Conservation (phyloP, 23 tunicate species). For the Ascidia mentula region DNA sequence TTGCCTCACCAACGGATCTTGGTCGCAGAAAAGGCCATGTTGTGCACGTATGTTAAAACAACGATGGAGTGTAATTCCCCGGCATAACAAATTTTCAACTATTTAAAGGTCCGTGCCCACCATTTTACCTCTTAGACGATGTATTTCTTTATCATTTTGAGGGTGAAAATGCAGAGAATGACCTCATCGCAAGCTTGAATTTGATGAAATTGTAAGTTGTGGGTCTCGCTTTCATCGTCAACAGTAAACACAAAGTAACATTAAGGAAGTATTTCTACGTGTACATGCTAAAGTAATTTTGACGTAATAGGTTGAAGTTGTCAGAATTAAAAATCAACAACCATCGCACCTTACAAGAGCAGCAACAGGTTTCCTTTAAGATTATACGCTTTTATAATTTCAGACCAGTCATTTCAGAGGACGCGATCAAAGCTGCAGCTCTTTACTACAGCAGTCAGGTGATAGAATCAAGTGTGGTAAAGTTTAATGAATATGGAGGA, state of each 20-base stretch:
- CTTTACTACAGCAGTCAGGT: neutral
- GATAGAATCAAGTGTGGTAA: neutral
- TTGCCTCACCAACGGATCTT: neutral
- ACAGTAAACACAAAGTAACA: too few species aligned
- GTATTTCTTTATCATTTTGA: neutral
- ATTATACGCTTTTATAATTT: neutral
- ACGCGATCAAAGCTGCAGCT: neutral
- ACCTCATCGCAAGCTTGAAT: neutral
- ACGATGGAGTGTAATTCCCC: neutral
- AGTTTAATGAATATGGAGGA: neutral
- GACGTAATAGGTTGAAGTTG: too few species aligned
- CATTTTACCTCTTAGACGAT: neutral
- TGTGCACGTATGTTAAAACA: neutral
- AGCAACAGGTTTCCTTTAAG: neutral
- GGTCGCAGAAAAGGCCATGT: neutral
- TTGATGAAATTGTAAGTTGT: neutral
- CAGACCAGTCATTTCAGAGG: neutral
- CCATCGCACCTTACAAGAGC: too few species aligned
- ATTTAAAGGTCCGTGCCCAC: neutral
- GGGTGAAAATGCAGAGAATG: neutral
- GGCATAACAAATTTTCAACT: neutral
- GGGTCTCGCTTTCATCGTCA: too few species aligned
- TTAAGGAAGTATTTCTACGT: too few species aligned
- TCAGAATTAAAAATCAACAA: too few species aligned
- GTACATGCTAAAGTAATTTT: too few species aligned